phyloP scores from a whole-genome alignment of 2,888 invertebrate genomes.

The Emmelina monodactyla region DNA sequence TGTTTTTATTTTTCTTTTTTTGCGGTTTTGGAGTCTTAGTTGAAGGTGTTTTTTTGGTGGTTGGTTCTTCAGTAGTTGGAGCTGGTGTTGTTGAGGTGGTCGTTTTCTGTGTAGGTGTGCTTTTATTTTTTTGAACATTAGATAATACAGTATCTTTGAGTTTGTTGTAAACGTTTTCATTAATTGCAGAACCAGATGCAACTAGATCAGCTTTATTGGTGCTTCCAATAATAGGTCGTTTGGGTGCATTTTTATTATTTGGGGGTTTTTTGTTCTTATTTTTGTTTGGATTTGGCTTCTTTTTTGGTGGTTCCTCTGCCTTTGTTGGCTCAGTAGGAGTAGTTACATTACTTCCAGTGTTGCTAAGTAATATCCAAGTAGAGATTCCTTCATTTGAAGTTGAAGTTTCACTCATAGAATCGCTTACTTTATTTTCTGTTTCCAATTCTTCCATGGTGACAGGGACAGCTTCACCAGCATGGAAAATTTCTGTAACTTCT shows the following conservation, averaged over 20 bases:
- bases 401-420: slow-evolving; percentile 35
- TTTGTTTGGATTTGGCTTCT: slow-evolving; percentile 33
- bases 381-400: slow-evolving; percentile 74
- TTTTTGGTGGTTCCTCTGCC: slow-evolving; percentile 35
- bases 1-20: slow-evolving; percentile 48
- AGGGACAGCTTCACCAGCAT: slow-evolving; percentile 73
- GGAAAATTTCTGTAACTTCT: slow-evolving; percentile 53
- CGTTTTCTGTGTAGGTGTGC: slow-evolving; percentile 25
- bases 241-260: slow-evolving; percentile 32
- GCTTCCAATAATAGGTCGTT: slow-evolving; percentile 49
- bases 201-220: slow-evolving; percentile 55
- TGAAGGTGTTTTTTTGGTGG: slow-evolving; percentile 29
- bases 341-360: slow-evolving; percentile 33
- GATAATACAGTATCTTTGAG: slow-evolving; percentile 68
- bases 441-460: slow-evolving; percentile 70
- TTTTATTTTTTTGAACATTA: slow-evolving; percentile 60
- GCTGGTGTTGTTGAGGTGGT: slow-evolving; percentile 25
- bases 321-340: slow-evolving; percentile 48
- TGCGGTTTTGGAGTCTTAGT: slow-evolving; percentile 23
- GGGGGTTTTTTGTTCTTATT: slow-evolving; percentile 45
- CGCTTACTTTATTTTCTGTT: slow-evolving; percentile 53
- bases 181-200: slow-evolving; percentile 53
- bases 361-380: slow-evolving; percentile 78
- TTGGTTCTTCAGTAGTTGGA: slow-evolving; percentile 26
- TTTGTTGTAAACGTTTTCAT: slow-evolving; percentile 64